Conservation (phyloP, 2,797 vertebrate species). For the Selene dorsalis region DNA sequence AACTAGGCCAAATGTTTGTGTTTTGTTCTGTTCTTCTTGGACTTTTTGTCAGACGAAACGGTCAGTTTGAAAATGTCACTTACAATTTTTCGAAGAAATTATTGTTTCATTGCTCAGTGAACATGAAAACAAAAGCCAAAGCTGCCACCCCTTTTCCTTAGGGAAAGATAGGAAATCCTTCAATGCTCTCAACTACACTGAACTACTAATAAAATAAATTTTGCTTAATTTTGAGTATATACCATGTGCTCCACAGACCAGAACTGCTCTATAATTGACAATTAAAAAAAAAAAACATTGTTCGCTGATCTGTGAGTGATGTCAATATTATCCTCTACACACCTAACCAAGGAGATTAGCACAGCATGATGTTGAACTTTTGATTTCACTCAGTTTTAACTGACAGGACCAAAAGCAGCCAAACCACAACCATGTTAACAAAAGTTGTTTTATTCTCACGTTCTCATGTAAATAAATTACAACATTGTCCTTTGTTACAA, state of each 20-base stretch:
- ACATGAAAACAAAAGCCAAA: no score
- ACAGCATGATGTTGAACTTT: neutral
- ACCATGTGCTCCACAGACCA: neutral
- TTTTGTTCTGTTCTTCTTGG: no score
- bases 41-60: no score
- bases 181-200: no score
- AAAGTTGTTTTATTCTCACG: constrained; percentile 82
- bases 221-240: neutral
- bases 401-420: neutral
- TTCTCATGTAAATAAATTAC: constrained; percentile 82
- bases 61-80: neutral
- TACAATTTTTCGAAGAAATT: neutral
- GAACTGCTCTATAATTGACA: no score
- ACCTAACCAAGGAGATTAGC: neutral
- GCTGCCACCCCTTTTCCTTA: constrained; percentile 11
- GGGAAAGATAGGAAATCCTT: no score
- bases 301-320: neutral
- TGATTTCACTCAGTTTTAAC: neutral
- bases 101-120: accelerated
- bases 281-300: neutral
- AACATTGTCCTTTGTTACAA: constrained; percentile 68
- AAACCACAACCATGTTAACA: constrained; percentile 62
- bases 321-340: accelerated
- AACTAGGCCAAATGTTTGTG: no score
- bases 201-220: neutral